Base-by-base conservation (phyloP, 2,797 vertebrate genomes). In the Picus viridis region DNA sequence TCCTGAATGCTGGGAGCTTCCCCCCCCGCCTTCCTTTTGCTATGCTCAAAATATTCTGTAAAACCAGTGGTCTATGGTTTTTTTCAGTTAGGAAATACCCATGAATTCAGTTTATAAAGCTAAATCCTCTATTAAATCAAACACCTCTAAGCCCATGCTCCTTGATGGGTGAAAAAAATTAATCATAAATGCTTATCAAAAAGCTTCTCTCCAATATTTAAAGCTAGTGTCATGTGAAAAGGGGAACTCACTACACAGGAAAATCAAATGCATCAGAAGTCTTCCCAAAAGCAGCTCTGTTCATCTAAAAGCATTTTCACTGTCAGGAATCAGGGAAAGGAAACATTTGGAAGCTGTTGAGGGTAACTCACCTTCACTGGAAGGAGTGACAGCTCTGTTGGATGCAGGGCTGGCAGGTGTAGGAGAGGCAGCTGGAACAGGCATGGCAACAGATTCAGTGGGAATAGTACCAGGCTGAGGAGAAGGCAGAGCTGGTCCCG, bases 391-490 rank as follows among this genome's bases (percentile, higher is more conserved):
- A 30, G 98, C 98, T 97, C 98, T 98, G 96, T 98, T 99, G 89
- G 99, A 98, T 68, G 98, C 98, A 71, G 99, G 98, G 95, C 98
- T 99, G 97, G 98, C 98, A 97, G 98, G 98, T 70, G 98, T 98
- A 65, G 99, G 99, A 95, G 99, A 99, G 61, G 98, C 98, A 82
- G 98, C 98, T 65, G 98, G 98, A 83, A 98, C 96, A 89, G 98
- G 98, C 90, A 98, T 97, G 78, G 98, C 96, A 88, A 98, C 97
- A 69, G 98, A 97, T 97, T 99, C 99, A 64, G 98, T 87, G 30
- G 98, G 98, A 94, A 98, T 98, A n/a, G 98, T 93, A 93, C 98
- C 99, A 94, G 98, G 97, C 96, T 99, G 99, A 54, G 99, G 97
- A 94, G 99, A 98, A 63, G 98, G 97, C 92, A 98, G 97, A 91